Base-by-base conservation (phyloP, 2,888 invertebrate genomes). In the Coleophora flavipennella region DNA sequence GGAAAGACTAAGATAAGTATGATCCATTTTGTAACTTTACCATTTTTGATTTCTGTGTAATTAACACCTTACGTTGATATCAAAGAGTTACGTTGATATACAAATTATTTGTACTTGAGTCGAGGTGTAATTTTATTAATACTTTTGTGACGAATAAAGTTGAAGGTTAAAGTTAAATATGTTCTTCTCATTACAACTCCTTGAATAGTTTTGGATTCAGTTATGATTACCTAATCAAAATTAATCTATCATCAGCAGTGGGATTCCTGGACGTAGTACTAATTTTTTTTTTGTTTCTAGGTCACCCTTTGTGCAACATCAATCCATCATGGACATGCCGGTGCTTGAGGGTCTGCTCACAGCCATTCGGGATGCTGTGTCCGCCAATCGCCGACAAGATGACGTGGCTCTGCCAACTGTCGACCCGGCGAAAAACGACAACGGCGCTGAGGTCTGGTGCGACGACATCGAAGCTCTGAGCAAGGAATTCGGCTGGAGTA, bases 371-470 rank as follows among this genome's bases (percentile, higher is more conserved):
- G 41, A 41, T 13, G 41, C 41, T 1, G 34, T 41, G 1, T 6
- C 39, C 7, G 2, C 28, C 1, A 29, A 12, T 1, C 31, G 7
- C 1, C 29, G 11, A 1, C n/a, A 25, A 13, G 36, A 41, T 8
- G 39, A 39, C 27, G 34, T 41, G 9, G 36, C 41, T 1, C 13
- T 41, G 7, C 41, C 41, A 3, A 9, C 34, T 1, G 36, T 41
- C 13, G 41, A 41, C 9, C 41, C 41, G 1, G n/a, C n/a, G 1
- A 36, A 11, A 9, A 41, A 29, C 8, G 47, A 51, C 33, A 36
- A 29, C 32, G 52, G 56, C 7, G 52, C 53, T 0, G 48, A 33
- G 7, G 8, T n/a, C 2, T 55, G 55, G 53, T 55, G 55, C n/a
- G 8, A 28, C 28, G 47, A 13, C 31, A 43, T 55, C 40, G 43